Evolutionary conservation across 2,888 invertebrate genomes (phyloP).

Genomic region (Diploptera punctata): DNA sequence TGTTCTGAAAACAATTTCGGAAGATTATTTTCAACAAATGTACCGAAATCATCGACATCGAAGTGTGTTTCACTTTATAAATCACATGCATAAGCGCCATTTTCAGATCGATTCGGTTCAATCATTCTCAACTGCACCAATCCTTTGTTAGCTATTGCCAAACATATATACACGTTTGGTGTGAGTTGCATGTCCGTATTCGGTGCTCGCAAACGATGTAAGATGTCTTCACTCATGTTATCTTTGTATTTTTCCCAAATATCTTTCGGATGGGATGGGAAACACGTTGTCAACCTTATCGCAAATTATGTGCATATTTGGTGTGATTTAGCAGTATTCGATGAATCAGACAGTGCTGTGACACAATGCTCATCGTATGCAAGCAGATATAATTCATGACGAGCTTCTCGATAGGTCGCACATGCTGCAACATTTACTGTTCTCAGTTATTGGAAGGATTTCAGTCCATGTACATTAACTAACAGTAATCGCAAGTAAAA

Average conservation of each 20-base stretch:
- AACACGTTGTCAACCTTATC: slow-evolving; percentile 48
- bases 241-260: slow-evolving; percentile 42
- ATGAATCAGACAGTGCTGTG: slow-evolving; percentile 44
- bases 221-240: slow-evolving; percentile 29
- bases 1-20: slow-evolving; percentile 16
- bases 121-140: slow-evolving; percentile 47
- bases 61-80: slow-evolving; percentile 47
- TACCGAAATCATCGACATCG: slow-evolving; percentile 38
- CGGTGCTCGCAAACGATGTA: slow-evolving; percentile 22
- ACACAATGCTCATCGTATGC: slow-evolving; percentile 49
- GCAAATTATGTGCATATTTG: slow-evolving; percentile 48
- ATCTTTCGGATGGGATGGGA: slow-evolving; percentile 43
- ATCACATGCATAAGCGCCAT: slow-evolving; percentile 45
- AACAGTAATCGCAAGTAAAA: slow-evolving; percentile 49
- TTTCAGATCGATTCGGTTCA: slow-evolving; percentile 40
- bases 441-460: slow-evolving; percentile 49
- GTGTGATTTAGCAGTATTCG: slow-evolving; percentile 43
- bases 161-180: slow-evolving; percentile 46
- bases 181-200: slow-evolving; percentile 44
- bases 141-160: slow-evolving; percentile 40
- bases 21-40: slow-evolving; percentile 26
- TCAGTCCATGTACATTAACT: slow-evolving; percentile 50
- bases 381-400: slow-evolving; percentile 48
- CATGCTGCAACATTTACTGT: slow-evolving; percentile 51
- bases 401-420: slow-evolving; percentile 53